Evolutionary conservation across 2,888 invertebrate genomes (phyloP).

Genomic region (Polymixis lichenea): DNA sequence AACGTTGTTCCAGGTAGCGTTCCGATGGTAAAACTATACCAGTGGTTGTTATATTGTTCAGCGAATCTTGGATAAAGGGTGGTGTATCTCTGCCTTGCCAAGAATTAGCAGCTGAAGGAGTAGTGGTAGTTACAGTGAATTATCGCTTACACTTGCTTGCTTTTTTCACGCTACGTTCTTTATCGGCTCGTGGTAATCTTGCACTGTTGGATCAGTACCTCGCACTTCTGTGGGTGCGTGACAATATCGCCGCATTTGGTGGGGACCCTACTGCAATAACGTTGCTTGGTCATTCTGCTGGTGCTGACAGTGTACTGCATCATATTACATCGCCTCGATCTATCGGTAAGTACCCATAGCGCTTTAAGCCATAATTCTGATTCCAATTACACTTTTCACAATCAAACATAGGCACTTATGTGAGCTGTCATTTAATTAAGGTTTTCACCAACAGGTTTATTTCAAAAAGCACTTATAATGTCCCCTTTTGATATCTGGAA

Average conservation of each 20-base stretch:
- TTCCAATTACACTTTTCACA: background rate
- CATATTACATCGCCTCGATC: conserved; percentile 93
- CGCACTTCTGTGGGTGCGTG: conserved; percentile 94
- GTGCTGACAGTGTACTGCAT: conserved; percentile 92
- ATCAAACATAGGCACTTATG: background rate
- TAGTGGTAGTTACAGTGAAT: conserved; percentile 93
- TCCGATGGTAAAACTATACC: conserved; percentile 90
- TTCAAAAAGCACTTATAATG: conserved; percentile 93
- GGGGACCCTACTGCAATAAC: conserved; percentile 95
- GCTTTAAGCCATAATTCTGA: background rate
- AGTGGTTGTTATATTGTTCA: conserved; percentile 93
- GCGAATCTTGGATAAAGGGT: conserved; percentile 90
- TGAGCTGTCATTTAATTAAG: background rate
- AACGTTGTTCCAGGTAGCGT: conserved; percentile 82
- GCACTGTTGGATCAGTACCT: conserved; percentile 96
- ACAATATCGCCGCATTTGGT: conserved; percentile 94
- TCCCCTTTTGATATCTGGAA: conserved; percentile 90
- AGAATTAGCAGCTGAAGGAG: conserved; percentile 93
- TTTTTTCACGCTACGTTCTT: conserved; percentile 91
- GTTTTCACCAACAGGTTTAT: conserved; percentile 85
- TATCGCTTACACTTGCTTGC: conserved; percentile 93
- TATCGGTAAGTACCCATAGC: conserved; percentile 85
- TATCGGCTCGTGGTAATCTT: conserved; percentile 94
- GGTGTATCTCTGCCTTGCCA: conserved; percentile 91
- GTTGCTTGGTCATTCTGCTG: conserved; percentile 95